These are phyloP conservation scores for Melipona bicolor DNA, from an alignment of 2,888 invertebrate genomes.

Conservation along the genomic window DNA sequence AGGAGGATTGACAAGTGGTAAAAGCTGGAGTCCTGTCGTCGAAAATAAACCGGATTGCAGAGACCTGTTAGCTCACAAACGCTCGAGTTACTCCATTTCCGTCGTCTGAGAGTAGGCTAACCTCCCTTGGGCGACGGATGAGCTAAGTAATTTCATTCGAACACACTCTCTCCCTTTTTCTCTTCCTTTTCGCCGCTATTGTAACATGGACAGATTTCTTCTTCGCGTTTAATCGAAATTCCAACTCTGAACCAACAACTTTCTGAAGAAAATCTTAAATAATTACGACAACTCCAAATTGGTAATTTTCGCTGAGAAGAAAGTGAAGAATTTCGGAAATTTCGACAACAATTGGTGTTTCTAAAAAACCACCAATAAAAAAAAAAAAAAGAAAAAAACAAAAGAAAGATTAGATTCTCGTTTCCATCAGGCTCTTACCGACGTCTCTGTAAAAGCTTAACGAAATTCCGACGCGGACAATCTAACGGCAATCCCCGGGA, in stretches of 20 bases:
- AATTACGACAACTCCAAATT: neutral
- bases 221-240: neutral
- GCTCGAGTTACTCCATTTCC: slow-evolving; percentile 45
- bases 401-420: neutral
- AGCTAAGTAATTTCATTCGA: slow-evolving; percentile 70
- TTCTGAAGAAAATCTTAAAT: neutral
- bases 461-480: neutral
- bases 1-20: slow-evolving; percentile 7
- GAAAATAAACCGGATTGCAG: slow-evolving; percentile 57
- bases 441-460: neutral
- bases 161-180: slow-evolving; percentile 18
- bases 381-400: no score
- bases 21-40: neutral
- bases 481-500: neutral
- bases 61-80: slow-evolving; percentile 68
- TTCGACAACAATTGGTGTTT: no score
- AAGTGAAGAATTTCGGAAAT: no score
- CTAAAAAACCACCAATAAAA: no score
- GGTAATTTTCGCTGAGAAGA: neutral
- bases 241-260: neutral
- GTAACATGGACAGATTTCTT: no score
- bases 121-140: slow-evolving; percentile 52
- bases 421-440: no score
- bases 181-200: neutral
- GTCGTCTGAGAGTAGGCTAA: slow-evolving; percentile 12